These are phyloP conservation scores for Noctua janthina DNA, from an alignment of 2,888 invertebrate species.

Conservation along the genomic window DNA sequence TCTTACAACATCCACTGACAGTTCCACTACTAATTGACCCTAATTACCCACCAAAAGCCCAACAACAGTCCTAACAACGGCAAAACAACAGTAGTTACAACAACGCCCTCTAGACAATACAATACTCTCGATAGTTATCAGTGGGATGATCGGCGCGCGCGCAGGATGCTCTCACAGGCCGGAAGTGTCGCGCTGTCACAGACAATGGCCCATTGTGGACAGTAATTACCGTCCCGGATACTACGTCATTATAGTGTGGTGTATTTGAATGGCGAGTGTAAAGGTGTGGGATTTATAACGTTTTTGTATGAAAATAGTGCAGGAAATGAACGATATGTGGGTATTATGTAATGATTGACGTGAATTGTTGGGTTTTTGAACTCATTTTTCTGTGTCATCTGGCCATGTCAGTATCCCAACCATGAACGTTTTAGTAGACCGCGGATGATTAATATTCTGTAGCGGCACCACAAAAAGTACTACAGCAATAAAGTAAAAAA, in stretches of 20 bases:
- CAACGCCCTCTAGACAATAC: constrained; percentile 65
- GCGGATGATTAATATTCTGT: too few species aligned
- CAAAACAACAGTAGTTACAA: constrained; percentile 56
- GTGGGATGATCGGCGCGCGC: constrained; percentile 69
- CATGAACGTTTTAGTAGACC: neutral
- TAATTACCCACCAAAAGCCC: constrained; percentile 21
- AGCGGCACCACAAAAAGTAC: too few species aligned
- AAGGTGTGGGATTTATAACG: constrained; percentile 44
- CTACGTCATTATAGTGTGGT: constrained; percentile 75
- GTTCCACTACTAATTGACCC: neutral
- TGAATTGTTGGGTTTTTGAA: neutral
- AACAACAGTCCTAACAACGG: constrained; percentile 14
- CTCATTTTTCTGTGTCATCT: neutral
- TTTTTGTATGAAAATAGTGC: constrained; percentile 44
- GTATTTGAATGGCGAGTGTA: constrained; percentile 66
- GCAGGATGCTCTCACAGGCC: constrained; percentile 77
- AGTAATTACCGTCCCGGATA: constrained; percentile 80
- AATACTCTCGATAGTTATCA: constrained; percentile 67
- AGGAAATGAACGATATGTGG: constrained; percentile 46
- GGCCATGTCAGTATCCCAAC: neutral
- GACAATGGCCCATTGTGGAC: constrained; percentile 87
- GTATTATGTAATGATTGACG: constrained; percentile 32
- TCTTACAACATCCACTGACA: neutral
- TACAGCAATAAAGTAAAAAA: too few species aligned
- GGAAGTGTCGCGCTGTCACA: constrained; percentile 82